Conservation (phyloP, 2,797 vertebrate species). For the Sardinella longiceps region DNA sequence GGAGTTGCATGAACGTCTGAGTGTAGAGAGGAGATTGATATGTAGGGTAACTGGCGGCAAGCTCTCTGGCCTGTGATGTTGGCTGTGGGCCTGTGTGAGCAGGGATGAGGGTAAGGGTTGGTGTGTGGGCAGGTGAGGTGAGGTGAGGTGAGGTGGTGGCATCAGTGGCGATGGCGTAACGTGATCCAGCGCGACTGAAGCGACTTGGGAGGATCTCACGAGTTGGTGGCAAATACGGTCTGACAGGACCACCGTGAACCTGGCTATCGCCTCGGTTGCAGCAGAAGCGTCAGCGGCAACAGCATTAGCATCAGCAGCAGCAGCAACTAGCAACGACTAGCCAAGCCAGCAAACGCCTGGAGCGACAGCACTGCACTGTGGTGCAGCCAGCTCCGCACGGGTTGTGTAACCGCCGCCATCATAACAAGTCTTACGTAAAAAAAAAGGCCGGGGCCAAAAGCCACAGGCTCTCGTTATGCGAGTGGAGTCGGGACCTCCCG, state of each 20-base stretch:
- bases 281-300: not conserved
- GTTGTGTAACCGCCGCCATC: slow-evolving; percentile 22
- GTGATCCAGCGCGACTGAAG: not conserved
- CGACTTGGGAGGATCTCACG: not conserved
- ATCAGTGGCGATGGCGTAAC: not conserved
- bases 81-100: not conserved
- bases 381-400: not conserved
- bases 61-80: not conserved
- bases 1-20: not conserved
- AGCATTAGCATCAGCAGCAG: not conserved
- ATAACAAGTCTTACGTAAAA: slow-evolving; percentile 14
- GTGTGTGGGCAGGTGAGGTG: not conserved
- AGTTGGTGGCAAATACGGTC: not conserved
- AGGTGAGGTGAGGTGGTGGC: not conserved
- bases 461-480: slow-evolving; percentile 6
- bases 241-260: slow-evolving; percentile 17
- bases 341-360: not conserved
- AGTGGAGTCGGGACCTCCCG: slow-evolving; percentile 5
- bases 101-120: not conserved
- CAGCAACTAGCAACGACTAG: not conserved
- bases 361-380: not conserved
- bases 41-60: not conserved
- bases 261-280: not conserved
- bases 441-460: not conserved
- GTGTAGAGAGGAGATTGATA: not conserved